Base-by-base conservation (phyloP, 2,888 invertebrate genomes). In the Geophilus truncorum region DNA sequence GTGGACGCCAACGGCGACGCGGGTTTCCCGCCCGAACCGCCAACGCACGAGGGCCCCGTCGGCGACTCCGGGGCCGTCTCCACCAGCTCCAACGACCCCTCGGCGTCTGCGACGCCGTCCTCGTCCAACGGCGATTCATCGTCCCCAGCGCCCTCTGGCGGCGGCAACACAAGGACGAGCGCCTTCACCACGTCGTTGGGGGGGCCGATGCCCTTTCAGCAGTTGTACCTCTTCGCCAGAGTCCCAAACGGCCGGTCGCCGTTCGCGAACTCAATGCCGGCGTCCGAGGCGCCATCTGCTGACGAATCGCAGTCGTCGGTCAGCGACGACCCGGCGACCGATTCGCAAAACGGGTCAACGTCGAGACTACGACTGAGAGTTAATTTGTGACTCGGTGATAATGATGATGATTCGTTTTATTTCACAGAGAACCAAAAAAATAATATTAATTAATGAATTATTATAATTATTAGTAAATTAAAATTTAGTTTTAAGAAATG, bases 11-110 rank as follows among this genome's bases (percentile, higher is more conserved):
- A 32, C 75, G 75, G 5, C 23, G 92, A 84, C 88, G 93, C 82
- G 86, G 92, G 81, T 87, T 93, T 79, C 88, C 92, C 79, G 91
- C 80, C 81, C 18, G 51, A 51, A 1, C 5, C 51, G 3, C 2
- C 51, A 7, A 1, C n/a, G 18, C 51, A 21, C 18, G 51, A 51
- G 5, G 51, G 51, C 5, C 51, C 51, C 2, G n/a, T 18, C 21
- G n/a, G 18, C 51, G 51, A 51, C 7, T 51, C 51, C 18, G 51
- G 18, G 18, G 18, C 51, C 15, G 40, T 40, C 15, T 40, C 40
- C 40, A n/a, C 40, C 21, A 21, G 7, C 18, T 21, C 21, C n/a
- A 51, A 51, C 51, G 51, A 51, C 40, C 51, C 51, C 0, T 51
- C 45, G 81, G 82, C 81, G 81, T 81, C 45, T 81, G 82, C 80